phyloP scores from a whole-genome alignment of 2,797 vertebrate species.

The Glyptemys insculpta region DNA sequence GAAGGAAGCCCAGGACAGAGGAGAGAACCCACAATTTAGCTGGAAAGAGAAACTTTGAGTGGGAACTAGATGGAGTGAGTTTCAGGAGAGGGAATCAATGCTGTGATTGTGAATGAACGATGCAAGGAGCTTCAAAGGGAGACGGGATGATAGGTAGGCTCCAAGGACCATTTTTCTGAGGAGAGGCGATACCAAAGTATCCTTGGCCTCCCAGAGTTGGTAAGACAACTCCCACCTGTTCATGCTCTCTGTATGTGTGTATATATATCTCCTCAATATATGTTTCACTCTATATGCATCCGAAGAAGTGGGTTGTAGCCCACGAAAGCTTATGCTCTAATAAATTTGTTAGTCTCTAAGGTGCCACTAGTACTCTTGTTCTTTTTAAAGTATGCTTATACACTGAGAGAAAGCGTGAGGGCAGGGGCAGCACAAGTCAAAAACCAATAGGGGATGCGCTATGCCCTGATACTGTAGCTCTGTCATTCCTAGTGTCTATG shows the following conservation, averaged over 20 bases:
- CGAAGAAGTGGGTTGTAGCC: no score
- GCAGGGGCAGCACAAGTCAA: not conserved
- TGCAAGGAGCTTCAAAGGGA: not conserved
- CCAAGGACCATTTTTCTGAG: not conserved
- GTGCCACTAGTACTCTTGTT: no score
- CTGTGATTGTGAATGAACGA: not conserved
- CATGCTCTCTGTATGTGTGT: no score
- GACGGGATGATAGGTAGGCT: not conserved
- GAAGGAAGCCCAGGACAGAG: not conserved
- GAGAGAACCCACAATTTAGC: not conserved
- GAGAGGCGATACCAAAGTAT: not conserved
- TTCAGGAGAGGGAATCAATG: not conserved
- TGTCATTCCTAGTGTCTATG: not conserved
- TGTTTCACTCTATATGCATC: no score
- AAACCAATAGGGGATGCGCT: not conserved
- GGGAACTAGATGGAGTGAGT: not conserved
- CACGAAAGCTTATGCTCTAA: no score
- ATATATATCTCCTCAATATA: no score
- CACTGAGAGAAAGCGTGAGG: rapidly evolving
- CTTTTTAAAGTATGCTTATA: not conserved
- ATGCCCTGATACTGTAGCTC: not conserved
- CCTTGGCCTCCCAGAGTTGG: no score
- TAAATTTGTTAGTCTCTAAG: no score
- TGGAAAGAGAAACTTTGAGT: not conserved
- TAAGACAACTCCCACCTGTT: no score